Base-by-base conservation (phyloP, 2,888 invertebrate genomes). In the Campoletis raptor region DNA sequence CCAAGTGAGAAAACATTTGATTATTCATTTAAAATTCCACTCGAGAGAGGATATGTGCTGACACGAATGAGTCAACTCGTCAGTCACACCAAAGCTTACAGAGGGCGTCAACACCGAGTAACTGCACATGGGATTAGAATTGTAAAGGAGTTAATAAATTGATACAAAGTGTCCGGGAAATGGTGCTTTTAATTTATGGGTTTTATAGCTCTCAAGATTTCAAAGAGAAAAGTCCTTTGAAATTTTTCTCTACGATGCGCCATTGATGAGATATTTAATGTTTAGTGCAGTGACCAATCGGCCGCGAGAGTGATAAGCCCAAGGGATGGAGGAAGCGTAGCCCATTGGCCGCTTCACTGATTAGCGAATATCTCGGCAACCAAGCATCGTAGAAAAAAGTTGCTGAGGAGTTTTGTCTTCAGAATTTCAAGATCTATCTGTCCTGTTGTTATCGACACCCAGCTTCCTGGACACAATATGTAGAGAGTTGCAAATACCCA, bases 71-170 rank as follows among this genome's bases (percentile, higher is more conserved):
- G 57, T 79, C 73, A 74, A 66, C 72, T 48, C 69, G 54, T n/a
- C 57, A 72, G n/a, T 77, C 69, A 73, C 37, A 24, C 54, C 36
- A 30, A 48, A 64, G 52, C 70, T 36, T n/a, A 24, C 66, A 42
- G 77, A 81, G 77, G 81, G 81, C 72, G 81, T 85, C 72, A 64
- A 76, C 80, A 80, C 80, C n/a, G 37, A 72, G 66, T 85, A 85
- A 85, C 81, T 81, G 77, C 30, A 37, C 66, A 42, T 57, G 40
- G 74, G 54, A 73, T 79, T 73, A 57, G 36, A 74, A 73, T 72
- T 54, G 24, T 77, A 42, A 64, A 37, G 36, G 36, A 52, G 40
- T 73, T 21, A 61, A 40, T 74, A 12, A 30, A 37, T 36, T 21
- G 21, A 74, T 40, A 42, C 15, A 15, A 36, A 40, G 70, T 48